Evolutionary conservation across 1,140 invertebrate genomes (phyloP), one percentile per base, ranked within the genome.

Genomic region (Condylostylus longicornis): DNA sequence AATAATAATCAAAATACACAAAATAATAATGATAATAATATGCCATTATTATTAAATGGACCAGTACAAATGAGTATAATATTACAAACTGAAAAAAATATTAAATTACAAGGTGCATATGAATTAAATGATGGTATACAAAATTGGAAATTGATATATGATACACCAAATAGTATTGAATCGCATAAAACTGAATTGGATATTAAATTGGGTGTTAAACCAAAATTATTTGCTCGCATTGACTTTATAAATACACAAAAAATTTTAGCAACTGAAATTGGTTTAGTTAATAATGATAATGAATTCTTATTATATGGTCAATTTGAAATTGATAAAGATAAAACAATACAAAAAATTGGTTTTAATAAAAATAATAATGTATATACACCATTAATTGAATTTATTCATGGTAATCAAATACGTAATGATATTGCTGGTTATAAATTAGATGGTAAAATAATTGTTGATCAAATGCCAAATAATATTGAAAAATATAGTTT

Each of bases 361-460:
- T 61, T 80, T n/a, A 50, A 62, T 4, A 63, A 71, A 4, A 64
- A 66, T 33, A 74, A 72, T 8, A 61, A 62, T 18, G 69, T 73
- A 4, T 81, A 76, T 50, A 74, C 67, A 38, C 81, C 81, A 1
- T 46, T 81, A 1, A 56, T 84, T 14, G 74, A 82, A 47, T 79
- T 50, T 41, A 71, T 29, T 72, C 79, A 3, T 63, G 68, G 41
- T 63, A 68, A 37, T 45, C 65, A 44, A 55, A 59, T 45, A 62
- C 63, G 33, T 1, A 48, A 53, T 27, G 56, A 59, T 42, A 54
- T 60, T 18, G 62, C 68, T 34, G 56, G 63, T 1, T 69, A 72
- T 20, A 63, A 55, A n/a, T 54, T 69, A 2, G 62, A 73, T 30
- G 73, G 72, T 36, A 53, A 63, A 27, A 64, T 78, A 0, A 61